These are phyloP conservation scores for Maniola hyperantus DNA, from an alignment of 2,888 invertebrate species.

Conservation along the genomic window DNA sequence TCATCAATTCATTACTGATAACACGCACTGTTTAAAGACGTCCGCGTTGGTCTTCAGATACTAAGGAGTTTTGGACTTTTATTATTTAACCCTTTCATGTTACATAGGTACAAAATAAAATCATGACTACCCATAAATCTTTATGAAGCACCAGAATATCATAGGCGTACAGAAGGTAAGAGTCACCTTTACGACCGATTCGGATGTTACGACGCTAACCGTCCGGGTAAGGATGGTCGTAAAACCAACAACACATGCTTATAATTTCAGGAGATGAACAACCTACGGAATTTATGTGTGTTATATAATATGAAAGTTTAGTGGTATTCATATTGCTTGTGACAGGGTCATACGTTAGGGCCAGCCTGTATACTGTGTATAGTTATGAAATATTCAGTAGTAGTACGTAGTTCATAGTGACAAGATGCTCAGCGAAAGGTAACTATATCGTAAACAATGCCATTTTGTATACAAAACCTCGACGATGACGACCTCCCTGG, in stretches of 20 bases:
- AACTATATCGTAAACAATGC: background rate
- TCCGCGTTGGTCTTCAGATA: too few relatives aligned
- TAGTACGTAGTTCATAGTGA: background rate
- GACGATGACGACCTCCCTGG: too few relatives aligned
- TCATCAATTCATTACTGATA: too few relatives aligned
- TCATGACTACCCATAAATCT: conserved; percentile 37
- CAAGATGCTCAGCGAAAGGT: background rate
- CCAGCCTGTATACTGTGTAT: conserved; percentile 13
- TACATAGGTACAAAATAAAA: conserved; percentile 24
- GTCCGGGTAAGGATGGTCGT: conserved; percentile 46
- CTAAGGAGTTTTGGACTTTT: too few relatives aligned
- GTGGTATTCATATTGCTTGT: conserved; percentile 22
- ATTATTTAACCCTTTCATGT: conserved; percentile 1
- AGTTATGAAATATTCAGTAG: conserved; percentile 31
- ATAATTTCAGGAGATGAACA: conserved; percentile 41
- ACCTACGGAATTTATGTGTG: conserved; percentile 47
- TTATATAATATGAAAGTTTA: conserved; percentile 30
- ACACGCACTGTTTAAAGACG: too few relatives aligned
- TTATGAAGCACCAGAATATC: conserved; percentile 37
- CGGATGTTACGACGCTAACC: conserved; percentile 46
- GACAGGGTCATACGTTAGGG: conserved; percentile 11
- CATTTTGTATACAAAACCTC: background rate
- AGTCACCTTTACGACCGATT: conserved; percentile 47
- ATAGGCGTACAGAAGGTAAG: conserved; percentile 34
- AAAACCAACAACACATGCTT: conserved; percentile 54